Evolutionary conservation across 2,888 invertebrate species (phyloP), one percentile per base, ranked within the genome.

Genomic region (Drosophila incognita): DNA sequence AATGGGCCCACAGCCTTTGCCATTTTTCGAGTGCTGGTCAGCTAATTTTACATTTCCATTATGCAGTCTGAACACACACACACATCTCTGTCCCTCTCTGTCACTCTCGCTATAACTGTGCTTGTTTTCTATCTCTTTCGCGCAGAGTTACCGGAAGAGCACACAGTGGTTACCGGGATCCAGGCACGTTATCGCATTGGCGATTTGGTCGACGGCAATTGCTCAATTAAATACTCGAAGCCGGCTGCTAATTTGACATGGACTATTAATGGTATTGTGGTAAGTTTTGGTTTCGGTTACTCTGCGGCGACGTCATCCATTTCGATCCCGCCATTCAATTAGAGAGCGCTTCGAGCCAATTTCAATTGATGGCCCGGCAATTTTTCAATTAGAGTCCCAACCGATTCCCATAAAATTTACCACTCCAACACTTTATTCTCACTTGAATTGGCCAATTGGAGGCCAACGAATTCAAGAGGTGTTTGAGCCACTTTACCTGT

Each of bases 211-310:
- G 94, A 93, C 85, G 94, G 94, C 72, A 94, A 94, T 91, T 95
- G 95, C 91, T 94, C 94, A 81, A 94, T 94, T 74, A 94, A 93
- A 87, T 93, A 93, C 85, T 94, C 95, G 42, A 93, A 93, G 87
- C 95, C 95, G 71, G 94, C 94, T 73, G 94, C 94, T 78, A 95
- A 95, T 93, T 93, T 95, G 87, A 94, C 95, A 76, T 95, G 95
- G 95, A 94, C 94, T 90, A 94, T 94, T 90, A 95, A 95, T 92
- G 94, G 94, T 83, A 91, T 92, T 89, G 93, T 93, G 93, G 93
- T 93, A 91, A 92, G 92, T 92, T 89, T 90, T 82, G 90, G 88
- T 85, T 89, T 82, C 78, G 69, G 64, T 75, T 73, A 62, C 70
- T 46, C 49, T 4, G 51, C 56, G 52, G 56, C 56, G 27, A 65